Evolutionary conservation across 1,140 invertebrate species (phyloP), one percentile per base, ranked within the genome.

Genomic region (Probaryconus sp.): DNA sequence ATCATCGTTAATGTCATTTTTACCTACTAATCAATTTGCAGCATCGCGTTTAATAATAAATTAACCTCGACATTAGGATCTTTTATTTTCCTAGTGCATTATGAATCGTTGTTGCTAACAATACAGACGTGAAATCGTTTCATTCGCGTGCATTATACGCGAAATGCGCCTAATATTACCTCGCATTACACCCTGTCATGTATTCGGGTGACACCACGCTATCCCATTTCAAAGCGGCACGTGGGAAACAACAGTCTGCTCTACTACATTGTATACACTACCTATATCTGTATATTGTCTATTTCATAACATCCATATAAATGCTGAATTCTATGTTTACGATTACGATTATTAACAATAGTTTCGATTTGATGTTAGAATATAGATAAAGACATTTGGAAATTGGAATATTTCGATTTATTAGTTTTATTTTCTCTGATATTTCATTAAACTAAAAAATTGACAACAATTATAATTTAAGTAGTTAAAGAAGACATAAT

Each of bases 321-420:
- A 7, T 7, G 21, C 58, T 5, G 72, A 79, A 10, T 50, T 67
- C 17, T 71, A 53, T 30, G 84, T 83, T 43, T 82, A 80, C 80
- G 75, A 80, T n/a, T n/a, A n/a, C n/a, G n/a, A n/a, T n/a, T n/a
- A n/a, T n/a, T n/a, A n/a, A n/a, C n/a, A n/a, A n/a, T n/a, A n/a
- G n/a, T n/a, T n/a, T n/a, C n/a, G n/a, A n/a, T n/a, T n/a, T n/a
- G n/a, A n/a, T n/a, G n/a, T n/a, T n/a, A n/a, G n/a, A n/a, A n/a
- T n/a, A n/a, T n/a, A n/a, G n/a, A n/a, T n/a, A n/a, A n/a, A n/a
- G n/a, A n/a, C n/a, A n/a, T n/a, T n/a, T n/a, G n/a, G n/a, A n/a
- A n/a, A n/a, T n/a, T n/a, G n/a, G n/a, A n/a, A n/a, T n/a, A n/a
- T n/a, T n/a, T n/a, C n/a, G n/a, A n/a, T n/a, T n/a, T n/a, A n/a